Base-by-base conservation (phyloP, 2,888 invertebrate genomes). In the Tanytarsus gracilentus region DNA sequence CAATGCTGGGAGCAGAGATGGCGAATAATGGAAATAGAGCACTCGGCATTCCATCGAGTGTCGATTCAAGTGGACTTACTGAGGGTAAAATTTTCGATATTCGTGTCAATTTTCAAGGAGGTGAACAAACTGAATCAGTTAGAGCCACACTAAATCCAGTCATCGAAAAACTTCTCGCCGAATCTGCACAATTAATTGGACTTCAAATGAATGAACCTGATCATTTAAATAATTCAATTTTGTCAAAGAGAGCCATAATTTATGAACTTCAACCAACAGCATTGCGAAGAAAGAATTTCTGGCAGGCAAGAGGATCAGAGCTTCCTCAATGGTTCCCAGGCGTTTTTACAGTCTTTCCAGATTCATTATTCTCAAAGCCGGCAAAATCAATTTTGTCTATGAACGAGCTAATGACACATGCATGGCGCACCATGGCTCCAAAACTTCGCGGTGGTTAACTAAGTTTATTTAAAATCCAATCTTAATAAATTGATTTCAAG, bases 311-410 rank as follows among this genome's bases (percentile, higher is more conserved):
- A 11, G 56, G 56, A 4, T 6, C 14, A 11, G 56, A 58, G 21
- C 8, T 40, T 2, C 56, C 56, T 2, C 40, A 44, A 14, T 58
- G 56, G 56, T 58, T 58, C 27, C 56, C 56, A 1, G 56, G 56
- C 4, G 16, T 44, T 14, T 58, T 26, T 27, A 29, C 29, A n/a
- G 44, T 44, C 9, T 44, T 44, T 27, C 40, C 14, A 7, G 36
- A 53, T 18, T 36, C 53, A 5, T 36, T 14, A n/a, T 5, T 21
- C 1, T 39, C 23, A n/a, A 53, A 53, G 16, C 53, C 53, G 3
- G 8, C 18, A 44, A 23, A 44, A 23, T 44, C 44, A 44, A 36
- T 36, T 14, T n/a, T 14, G 16, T 33, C 33, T 11, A 9, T n/a
- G 3, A 11, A 11, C n/a, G 21, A 44, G 23, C 6, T 44, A 7